phyloP scores from a whole-genome alignment of 2,888 invertebrate genomes.

The Belgica antarctica region DNA sequence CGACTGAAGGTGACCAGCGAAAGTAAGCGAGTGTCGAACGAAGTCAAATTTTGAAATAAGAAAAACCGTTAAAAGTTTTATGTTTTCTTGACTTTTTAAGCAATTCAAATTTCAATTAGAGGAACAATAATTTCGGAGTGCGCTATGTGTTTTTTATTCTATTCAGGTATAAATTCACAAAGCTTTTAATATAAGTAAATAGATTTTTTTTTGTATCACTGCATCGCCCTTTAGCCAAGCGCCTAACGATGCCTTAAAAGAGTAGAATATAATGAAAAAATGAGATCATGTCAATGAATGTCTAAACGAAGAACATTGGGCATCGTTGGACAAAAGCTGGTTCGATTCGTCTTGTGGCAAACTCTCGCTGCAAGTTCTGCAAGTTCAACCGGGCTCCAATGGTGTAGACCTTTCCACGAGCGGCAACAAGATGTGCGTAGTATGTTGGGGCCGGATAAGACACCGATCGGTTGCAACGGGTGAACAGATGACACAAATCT shows the following conservation, averaged over 20 bases:
- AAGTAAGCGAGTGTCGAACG: too few species aligned
- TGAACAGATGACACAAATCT: slow-evolving; percentile 80
- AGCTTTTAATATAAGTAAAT: neutral
- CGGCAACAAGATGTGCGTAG: slow-evolving; percentile 82
- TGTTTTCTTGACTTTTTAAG: too few species aligned
- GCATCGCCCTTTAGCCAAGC: neutral
- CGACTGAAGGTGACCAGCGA: too few species aligned
- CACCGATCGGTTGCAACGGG: slow-evolving; percentile 77
- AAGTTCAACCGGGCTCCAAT: slow-evolving; percentile 48
- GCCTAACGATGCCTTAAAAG: too few species aligned
- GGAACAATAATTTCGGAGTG: too few species aligned
- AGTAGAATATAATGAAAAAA: neutral
- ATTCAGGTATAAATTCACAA: too few species aligned
- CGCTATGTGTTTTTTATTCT: too few species aligned
- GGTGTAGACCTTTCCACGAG: slow-evolving; percentile 61
- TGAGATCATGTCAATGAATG: too few species aligned
- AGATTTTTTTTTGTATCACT: neutral
- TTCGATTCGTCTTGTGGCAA: slow-evolving; percentile 37
- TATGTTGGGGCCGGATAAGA: slow-evolving; percentile 87
- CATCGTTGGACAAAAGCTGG: slow-evolving; percentile 43
- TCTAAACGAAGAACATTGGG: slow-evolving; percentile 48
- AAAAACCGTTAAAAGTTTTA: too few species aligned
- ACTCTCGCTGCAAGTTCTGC: slow-evolving; percentile 45
- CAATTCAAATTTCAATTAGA: too few species aligned
- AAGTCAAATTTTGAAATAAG: too few species aligned